phyloP scores from a whole-genome alignment of 2,888 invertebrate species.

The Patella ulyssiponensis region DNA sequence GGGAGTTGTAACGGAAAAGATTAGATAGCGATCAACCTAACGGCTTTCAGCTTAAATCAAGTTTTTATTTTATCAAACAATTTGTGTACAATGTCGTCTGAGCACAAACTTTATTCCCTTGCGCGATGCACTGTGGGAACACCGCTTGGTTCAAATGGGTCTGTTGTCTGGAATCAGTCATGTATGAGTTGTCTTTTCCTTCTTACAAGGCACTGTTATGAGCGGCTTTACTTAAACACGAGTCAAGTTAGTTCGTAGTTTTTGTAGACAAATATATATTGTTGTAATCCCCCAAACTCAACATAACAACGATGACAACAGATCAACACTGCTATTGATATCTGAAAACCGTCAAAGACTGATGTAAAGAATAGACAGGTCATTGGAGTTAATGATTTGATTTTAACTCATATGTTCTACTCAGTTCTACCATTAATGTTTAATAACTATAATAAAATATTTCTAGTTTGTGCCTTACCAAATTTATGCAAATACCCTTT shows the following conservation, averaged over 20 bases:
- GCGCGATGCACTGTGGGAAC: slow-evolving; percentile 6
- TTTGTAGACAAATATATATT: not conserved
- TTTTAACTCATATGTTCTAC: no score
- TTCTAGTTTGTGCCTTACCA: no score
- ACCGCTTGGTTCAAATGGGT: not conserved
- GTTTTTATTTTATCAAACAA: slow-evolving; percentile 1
- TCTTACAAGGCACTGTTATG: slow-evolving; percentile 4
- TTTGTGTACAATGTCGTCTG: slow-evolving; percentile 9
- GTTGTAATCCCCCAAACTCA: no score
- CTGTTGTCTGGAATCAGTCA: slow-evolving; percentile 1
- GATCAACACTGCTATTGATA: no score
- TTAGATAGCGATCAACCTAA: slow-evolving; percentile 6
- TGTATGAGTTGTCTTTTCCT: slow-evolving; percentile 12
- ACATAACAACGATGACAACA: no score
- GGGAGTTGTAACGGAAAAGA: slow-evolving; percentile 9
- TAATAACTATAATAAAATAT: no score
- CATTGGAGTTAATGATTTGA: no score
- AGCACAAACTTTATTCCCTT: not conserved
- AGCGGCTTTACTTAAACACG: slow-evolving; percentile 3
- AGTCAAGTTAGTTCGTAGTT: slow-evolving; percentile 7
- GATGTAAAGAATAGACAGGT: no score
- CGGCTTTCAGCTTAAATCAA: slow-evolving; percentile 6
- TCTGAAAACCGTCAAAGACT: no score
- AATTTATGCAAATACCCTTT: no score
- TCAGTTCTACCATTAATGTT: no score